A percentile compares a stretch with the other conserved stretches of the same genome.
Evolutionary conservation across 2,113 vertebrate genomes (phyloP).

Genomic region (Oncorhynchus masou): DNA sequence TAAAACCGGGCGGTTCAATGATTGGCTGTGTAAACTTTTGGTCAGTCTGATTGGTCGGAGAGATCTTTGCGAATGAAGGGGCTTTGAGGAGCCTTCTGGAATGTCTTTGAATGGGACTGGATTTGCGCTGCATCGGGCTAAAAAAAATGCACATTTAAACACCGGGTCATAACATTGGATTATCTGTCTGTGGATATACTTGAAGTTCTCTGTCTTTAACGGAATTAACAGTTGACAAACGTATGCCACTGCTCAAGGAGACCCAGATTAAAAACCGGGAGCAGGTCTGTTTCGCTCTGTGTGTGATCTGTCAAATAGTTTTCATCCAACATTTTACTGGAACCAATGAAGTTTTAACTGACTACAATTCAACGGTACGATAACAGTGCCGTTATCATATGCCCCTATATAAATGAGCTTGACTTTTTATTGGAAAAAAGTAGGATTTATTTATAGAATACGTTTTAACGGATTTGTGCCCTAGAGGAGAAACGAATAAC

Average conservation of each 20-base stretch:
- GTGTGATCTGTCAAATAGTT: neutral
- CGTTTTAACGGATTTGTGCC: too few relatives aligned
- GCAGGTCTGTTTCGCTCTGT: neutral
- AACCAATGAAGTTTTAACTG: neutral
- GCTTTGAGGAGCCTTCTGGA: conserved; percentile 17
- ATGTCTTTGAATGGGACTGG: conserved; percentile 12
- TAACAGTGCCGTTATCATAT: neutral
- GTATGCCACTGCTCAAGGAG: neutral
- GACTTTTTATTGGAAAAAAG: neutral
- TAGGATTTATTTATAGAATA: neutral
- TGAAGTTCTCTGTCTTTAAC: neutral
- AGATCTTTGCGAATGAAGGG: conserved; percentile 2
- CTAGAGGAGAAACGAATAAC: neutral
- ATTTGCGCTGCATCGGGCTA: neutral
- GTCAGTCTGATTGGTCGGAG: conserved; percentile 42
- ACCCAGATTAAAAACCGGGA: neutral
- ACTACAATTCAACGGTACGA: neutral
- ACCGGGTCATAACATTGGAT: neutral
- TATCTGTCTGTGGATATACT: neutral
- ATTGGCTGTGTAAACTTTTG: conserved; percentile 43
- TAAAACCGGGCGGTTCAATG: conserved; percentile 1
- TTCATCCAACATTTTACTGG: neutral
- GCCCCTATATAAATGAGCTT: neutral
- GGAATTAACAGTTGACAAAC: neutral
- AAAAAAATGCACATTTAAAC: neutral